Base-by-base conservation (phyloP, 2,888 invertebrate species). In the Nematopogon swammerdamellus region DNA sequence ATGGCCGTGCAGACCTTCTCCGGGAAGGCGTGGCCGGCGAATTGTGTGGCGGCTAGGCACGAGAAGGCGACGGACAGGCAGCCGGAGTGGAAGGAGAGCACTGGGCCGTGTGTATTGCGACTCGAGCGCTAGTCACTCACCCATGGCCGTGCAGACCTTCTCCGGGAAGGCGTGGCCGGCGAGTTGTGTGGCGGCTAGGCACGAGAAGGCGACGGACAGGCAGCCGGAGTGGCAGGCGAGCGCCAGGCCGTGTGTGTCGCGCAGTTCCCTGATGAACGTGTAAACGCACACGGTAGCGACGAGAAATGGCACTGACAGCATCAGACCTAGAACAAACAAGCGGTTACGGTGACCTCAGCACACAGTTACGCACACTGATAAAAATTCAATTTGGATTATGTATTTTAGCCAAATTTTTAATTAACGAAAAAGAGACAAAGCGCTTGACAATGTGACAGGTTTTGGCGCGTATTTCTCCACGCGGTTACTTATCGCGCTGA, bases 201-300 rank as follows among this genome's bases (percentile, higher is more conserved):
- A 77, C 5, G 69, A 67, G 58, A 83, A 84, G 4, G 83, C 83
- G 16, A 82, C 53, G 0, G 82, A 80, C 51, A 84, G 63, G 56
- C 82, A 83, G 50, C 75, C 69, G 5, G 81, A 76, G 57, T 84
- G 83, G 57, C 80, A 79, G 17, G 83, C 82, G 52, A 84, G 65
- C 1, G 82, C 76, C 57, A 80, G 81, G 11, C 84, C 83, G 53
- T 82, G 81, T 1, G 81, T 74, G 54, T 84, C 83, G 52, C 79
- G 67, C 11, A 85, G 62, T 55, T 81, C 80, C 11, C 70, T 81
- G 25, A 85, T 82, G 51, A 70, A 64, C 2, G 69, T 61, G 59
- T 82, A 82, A 8, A 80, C 71, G 45, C 65, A 62, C 0, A 81
- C 77, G 4, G 82, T 82, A 18, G 72, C 70, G 49, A 82, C 53